Evolutionary conservation across 2,113 vertebrate genomes (phyloP).

Genomic region (Bujurquina vittata): DNA sequence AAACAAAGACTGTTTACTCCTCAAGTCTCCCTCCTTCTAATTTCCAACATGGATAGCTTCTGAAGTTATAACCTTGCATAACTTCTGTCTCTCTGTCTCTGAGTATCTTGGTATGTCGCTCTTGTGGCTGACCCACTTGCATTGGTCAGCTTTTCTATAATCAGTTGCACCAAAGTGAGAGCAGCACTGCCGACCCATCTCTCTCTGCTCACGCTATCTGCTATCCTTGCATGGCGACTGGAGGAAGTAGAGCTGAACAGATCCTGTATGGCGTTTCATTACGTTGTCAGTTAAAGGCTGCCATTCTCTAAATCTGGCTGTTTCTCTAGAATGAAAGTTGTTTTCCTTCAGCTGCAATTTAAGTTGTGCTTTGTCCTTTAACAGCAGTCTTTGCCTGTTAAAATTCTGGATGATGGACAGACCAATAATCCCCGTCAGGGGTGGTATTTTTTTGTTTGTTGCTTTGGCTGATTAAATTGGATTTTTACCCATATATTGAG

Average conservation of each 20-base stretch:
- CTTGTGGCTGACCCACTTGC: slow-evolving; percentile 69
- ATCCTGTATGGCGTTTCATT: slow-evolving; percentile 42
- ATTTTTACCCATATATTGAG: slow-evolving; percentile 50
- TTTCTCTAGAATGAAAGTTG: slow-evolving; percentile 10
- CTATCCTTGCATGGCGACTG: slow-evolving; percentile 42
- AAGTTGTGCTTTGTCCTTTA: slow-evolving; percentile 8
- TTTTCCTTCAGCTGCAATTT: slow-evolving; percentile 26
- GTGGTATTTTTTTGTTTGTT: slow-evolving; percentile 40
- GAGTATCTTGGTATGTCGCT: slow-evolving; percentile 35
- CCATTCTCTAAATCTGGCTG: slow-evolving; percentile 9
- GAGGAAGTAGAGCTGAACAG: slow-evolving; percentile 65
- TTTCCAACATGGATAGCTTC: slow-evolving; percentile 1
- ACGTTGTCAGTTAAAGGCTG: slow-evolving; percentile 20
- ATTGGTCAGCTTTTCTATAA: slow-evolving; percentile 64
- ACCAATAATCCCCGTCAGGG: slow-evolving; percentile 38
- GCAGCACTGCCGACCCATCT: slow-evolving; percentile 35
- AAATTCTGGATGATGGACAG: slow-evolving; percentile 29
- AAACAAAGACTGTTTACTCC: background rate
- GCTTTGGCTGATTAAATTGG: slow-evolving; percentile 51
- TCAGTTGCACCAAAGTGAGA: slow-evolving; percentile 43
- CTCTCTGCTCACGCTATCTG: slow-evolving; percentile 44
- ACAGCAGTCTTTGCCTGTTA: slow-evolving; percentile 7
- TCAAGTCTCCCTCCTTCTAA: background rate
- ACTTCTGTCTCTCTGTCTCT: slow-evolving; percentile 23
- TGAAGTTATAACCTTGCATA: background rate